Evolutionary conservation across 2,888 invertebrate species (phyloP).

Genomic region (Chaitophorus viminalis): DNA sequence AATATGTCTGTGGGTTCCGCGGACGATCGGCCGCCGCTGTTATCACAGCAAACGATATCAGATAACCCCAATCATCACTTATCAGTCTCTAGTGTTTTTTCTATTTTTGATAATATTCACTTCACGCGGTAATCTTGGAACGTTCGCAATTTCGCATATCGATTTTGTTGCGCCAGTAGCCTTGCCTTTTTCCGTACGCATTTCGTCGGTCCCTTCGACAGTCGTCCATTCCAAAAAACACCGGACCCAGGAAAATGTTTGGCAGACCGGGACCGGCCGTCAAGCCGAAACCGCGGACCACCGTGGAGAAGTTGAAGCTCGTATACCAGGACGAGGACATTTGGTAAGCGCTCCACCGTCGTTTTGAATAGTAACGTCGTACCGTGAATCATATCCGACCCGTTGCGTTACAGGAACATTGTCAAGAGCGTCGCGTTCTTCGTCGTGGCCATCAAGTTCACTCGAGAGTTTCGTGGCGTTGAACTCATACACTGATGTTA

Average conservation of each 20-base stretch:
- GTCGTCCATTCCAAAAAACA: neutral
- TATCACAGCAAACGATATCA: no score
- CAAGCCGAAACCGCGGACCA: slow-evolving; percentile 41
- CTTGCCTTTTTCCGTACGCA: neutral
- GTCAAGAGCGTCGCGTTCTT: slow-evolving; percentile 53
- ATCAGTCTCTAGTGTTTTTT: no score
- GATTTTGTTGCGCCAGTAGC: no score
- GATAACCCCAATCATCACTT: no score
- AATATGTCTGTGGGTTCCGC: no score
- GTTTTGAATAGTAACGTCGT: no score
- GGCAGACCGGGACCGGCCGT: slow-evolving; percentile 38
- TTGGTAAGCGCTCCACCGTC: neutral
- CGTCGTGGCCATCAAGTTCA: slow-evolving; percentile 36
- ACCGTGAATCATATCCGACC: neutral
- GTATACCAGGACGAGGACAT: slow-evolving; percentile 45
- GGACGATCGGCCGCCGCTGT: no score
- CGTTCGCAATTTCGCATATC: no score
- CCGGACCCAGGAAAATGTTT: slow-evolving; percentile 26
- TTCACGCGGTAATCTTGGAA: no score
- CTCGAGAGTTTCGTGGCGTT: slow-evolving; percentile 41
- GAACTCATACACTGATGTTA: slow-evolving; percentile 25
- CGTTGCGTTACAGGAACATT: slow-evolving; percentile 9
- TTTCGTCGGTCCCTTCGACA: neutral
- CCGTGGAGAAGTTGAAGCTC: slow-evolving; percentile 39
- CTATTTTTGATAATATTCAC: no score